Evolutionary conservation across 2,888 invertebrate genomes (phyloP), one percentile per base, ranked within the genome.

Genomic region (Eristalis intricaria): DNA sequence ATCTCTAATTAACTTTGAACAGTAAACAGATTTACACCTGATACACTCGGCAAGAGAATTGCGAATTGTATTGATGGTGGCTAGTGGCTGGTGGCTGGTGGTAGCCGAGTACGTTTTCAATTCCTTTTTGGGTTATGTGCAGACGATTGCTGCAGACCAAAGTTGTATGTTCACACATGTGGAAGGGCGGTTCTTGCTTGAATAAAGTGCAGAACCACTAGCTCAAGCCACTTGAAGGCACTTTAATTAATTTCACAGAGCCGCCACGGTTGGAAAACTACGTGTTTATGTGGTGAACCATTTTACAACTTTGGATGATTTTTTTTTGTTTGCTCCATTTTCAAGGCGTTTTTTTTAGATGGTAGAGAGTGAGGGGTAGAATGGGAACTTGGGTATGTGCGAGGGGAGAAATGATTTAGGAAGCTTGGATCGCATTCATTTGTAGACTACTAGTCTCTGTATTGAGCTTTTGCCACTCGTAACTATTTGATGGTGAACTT

Each of bases 1-100:
- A 19, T 68, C 19, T 68, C 77, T 81, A 81, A 81, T 85, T 85
- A 81, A 81, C 81, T 80, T 63, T 40, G 40, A 68, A 56, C 56
- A 61, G 32, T 64, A 81, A 69, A 83, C 58, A 77, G 63, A 56
- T 63, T 73, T 77, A 38, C 66, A 77, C 76, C 38, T 29, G 60
- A 26, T 38, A 61, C 22, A 22, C 8, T 26, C 10, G 40, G 19
- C 50, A 19, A 8, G 19, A 50, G 38, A 38, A 38, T 38, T 13
- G 22, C 19, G 38, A 43, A 43, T 29, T 73, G 29, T 15, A 43
- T 38, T 38, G 26, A 2, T 75, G 19, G n/a, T 43, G n/a, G 32
- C 32, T 32, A 10, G 32, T 32, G 8, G 32, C 8, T 32, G 32
- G 32, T 32, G 32, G 32, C 32, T 32, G 32, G 4, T 7, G 32